Evolutionary conservation across 2,888 invertebrate species (phyloP), one percentile per base, ranked within the genome.

Genomic region (Rhodophaea formosa): DNA sequence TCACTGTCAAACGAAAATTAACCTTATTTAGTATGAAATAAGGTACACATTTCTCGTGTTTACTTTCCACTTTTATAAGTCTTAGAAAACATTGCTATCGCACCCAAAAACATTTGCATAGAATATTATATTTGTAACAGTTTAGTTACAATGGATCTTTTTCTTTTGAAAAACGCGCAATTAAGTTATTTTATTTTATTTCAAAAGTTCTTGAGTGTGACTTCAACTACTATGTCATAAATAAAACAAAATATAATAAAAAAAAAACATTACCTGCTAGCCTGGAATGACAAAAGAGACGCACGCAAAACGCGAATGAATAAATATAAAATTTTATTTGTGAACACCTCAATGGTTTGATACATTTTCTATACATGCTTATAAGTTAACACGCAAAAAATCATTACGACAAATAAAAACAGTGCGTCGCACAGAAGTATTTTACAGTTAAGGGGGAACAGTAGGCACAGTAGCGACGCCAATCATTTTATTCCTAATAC

Each of bases 1-100:
- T 83, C 86, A 53, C 84, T 84, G 64, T 8, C 16, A 17, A 55
- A 7, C 5, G n/a, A 42, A n/a, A 43, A 23, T 15, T 5, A 43
- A 68, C 46, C 62, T 64, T 65, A 68, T 58, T 39, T 39, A 10
- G 10, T 3, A 10, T 35, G 12, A 0, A 3, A 12, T n/a, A 12
- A 39, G n/a, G 39, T 8, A 5, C 8, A 23, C 5, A 23, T 23
- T 23, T 23, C 23, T 23, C 23, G 23, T 23, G 23, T 2, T 23
- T 23, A 23, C 23, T 23, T 23, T 5, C 3, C 23, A 23, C 23
- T 23, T 23, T n/a, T n/a, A n/a, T n/a, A n/a, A n/a, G n/a, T n/a
- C 23, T 23, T 23, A 5, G 5, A 23, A 23, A 23, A 23, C 23
- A 3, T 23, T 23, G 2, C 23, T 5, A 5, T 23, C 23, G 23